A percentile compares a stretch with the other conserved stretches of the same genome.
phyloP scores from a whole-genome alignment of 2,888 invertebrate genomes.

The Thereva unica region DNA sequence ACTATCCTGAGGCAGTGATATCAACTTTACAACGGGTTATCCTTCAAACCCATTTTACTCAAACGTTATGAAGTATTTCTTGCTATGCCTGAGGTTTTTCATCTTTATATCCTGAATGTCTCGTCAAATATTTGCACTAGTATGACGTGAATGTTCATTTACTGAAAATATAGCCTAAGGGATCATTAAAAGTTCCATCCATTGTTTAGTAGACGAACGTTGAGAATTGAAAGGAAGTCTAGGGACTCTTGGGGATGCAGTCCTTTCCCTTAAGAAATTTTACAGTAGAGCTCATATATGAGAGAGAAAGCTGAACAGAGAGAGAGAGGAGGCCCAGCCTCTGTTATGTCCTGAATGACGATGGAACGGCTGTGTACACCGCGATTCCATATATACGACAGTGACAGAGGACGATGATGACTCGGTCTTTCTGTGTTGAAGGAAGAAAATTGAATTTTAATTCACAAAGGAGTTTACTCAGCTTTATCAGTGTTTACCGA shows the following conservation, averaged over 20 bases:
- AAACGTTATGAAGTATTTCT: slow-evolving; percentile 12
- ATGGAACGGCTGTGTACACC: slow-evolving; percentile 9
- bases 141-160: slow-evolving; percentile 42
- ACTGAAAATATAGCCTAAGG: slow-evolving; percentile 42
- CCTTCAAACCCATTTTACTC: slow-evolving; percentile 18
- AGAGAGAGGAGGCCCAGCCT: too few species aligned
- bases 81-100: slow-evolving; percentile 37
- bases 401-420: slow-evolving; percentile 26
- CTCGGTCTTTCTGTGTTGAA: slow-evolving; percentile 26
- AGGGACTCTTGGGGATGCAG: slow-evolving; percentile 34
- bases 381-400: slow-evolving; percentile 22
- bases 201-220: slow-evolving; percentile 38
- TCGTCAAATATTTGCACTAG: slow-evolving; percentile 42
- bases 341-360: slow-evolving; percentile 15
- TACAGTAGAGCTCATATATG: slow-evolving; percentile 33
- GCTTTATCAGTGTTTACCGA: slow-evolving; percentile 35
- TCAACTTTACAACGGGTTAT: slow-evolving; percentile 21
- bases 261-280: slow-evolving; percentile 34
- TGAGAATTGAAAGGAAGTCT: slow-evolving; percentile 36
- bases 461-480: slow-evolving; percentile 37
- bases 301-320: not conserved
- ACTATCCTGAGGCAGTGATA: slow-evolving; percentile 26
- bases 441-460: slow-evolving; percentile 35
- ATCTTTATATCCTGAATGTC: slow-evolving; percentile 42
- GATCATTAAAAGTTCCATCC: slow-evolving; percentile 42